These are phyloP conservation scores for Leptinotarsa juncta DNA, from an alignment of 2,888 invertebrate genomes.

Conservation along the genomic window DNA sequence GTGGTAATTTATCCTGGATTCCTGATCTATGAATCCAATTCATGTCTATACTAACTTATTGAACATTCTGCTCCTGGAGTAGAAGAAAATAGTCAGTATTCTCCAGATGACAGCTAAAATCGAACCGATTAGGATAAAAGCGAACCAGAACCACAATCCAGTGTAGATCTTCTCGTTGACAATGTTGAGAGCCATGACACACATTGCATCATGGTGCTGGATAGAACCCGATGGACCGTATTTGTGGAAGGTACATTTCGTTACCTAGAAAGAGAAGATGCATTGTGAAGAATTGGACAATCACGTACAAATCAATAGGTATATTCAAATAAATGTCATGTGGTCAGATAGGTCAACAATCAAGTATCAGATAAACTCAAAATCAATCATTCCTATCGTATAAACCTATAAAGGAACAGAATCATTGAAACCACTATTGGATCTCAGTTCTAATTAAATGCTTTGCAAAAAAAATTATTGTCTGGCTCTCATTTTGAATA, in stretches of 20 bases:
- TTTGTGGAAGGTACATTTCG: conserved; percentile 91
- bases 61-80: conserved; percentile 75
- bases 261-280: conserved; percentile 69
- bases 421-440: too few species aligned
- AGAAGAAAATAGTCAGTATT: conserved; percentile 73
- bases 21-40: neutral
- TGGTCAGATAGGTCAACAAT: too few species aligned
- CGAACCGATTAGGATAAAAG: conserved; percentile 75
- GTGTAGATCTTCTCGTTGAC: conserved; percentile 93
- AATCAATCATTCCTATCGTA: too few species aligned
- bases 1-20: neutral
- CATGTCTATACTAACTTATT: conserved; percentile 68
- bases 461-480: too few species aligned
- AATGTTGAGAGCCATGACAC: conserved; percentile 89
- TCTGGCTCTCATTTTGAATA: too few species aligned
- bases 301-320: too few species aligned
- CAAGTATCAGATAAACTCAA: too few species aligned
- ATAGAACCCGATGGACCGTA: conserved; percentile 88
- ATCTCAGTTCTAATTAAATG: too few species aligned
- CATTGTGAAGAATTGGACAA: neutral
- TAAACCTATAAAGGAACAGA: too few species aligned
- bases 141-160: conserved; percentile 90
- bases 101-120: conserved; percentile 81
- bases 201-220: conserved; percentile 85
- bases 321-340: too few species aligned